Conservation (phyloP, 2,888 invertebrate genomes). For the Diaperis boleti region DNA sequence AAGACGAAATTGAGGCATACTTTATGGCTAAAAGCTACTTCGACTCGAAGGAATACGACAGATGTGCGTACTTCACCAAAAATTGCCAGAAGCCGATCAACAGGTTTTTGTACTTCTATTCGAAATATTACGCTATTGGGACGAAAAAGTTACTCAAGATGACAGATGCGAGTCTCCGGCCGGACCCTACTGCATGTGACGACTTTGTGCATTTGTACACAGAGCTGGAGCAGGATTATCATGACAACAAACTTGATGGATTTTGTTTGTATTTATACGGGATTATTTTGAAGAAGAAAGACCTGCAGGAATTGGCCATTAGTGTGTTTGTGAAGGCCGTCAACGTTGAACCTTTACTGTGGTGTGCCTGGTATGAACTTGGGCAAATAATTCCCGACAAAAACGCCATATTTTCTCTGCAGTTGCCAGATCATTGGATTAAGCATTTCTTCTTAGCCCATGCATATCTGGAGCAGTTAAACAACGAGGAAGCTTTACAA, state of each 20-base stretch:
- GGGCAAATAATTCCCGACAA: slow-evolving; percentile 80
- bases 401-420: slow-evolving; percentile 76
- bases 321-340: slow-evolving; percentile 85
- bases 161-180: slow-evolving; percentile 71
- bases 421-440: slow-evolving; percentile 93
- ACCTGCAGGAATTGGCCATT: slow-evolving; percentile 82
- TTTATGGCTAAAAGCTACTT: slow-evolving; percentile 88
- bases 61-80: slow-evolving; percentile 84
- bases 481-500: slow-evolving; percentile 90
- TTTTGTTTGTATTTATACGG: slow-evolving; percentile 92
- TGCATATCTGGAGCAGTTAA: slow-evolving; percentile 88
- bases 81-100: slow-evolving; percentile 78
- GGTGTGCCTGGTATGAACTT: slow-evolving; percentile 96
- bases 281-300: slow-evolving; percentile 88
- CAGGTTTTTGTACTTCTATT: slow-evolving; percentile 87
- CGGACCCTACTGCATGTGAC: slow-evolving; percentile 69
- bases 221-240: slow-evolving; percentile 71
- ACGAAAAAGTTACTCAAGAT: slow-evolving; percentile 90
- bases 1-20: slow-evolving; percentile 79
- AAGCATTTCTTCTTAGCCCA: slow-evolving; percentile 92
- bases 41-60: slow-evolving; percentile 91
- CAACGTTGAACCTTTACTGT: slow-evolving; percentile 84
- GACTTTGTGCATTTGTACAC: slow-evolving; percentile 71
- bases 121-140: slow-evolving; percentile 89
- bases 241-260: slow-evolving; percentile 81